Evolutionary conservation across 2,888 invertebrate species (phyloP).

Genomic region (Plusia festucae): DNA sequence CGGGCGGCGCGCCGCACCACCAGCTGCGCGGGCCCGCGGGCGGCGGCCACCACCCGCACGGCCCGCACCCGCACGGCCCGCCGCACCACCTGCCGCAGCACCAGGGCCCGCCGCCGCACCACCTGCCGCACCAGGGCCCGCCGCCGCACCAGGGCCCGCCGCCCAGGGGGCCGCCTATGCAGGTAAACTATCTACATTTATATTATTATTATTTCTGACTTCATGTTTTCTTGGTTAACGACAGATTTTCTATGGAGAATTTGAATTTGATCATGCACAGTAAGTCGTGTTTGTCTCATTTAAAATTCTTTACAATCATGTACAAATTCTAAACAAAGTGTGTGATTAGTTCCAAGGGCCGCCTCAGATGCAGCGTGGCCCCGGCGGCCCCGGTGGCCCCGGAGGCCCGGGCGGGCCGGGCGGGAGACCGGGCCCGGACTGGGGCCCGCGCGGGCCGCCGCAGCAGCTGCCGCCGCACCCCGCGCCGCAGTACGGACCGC

Average conservation of each 20-base stretch:
- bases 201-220: too few relatives aligned
- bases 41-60: slow-evolving; percentile 70
- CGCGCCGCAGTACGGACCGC: slow-evolving; percentile 83
- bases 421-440: slow-evolving; percentile 78
- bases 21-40: slow-evolving; percentile 61
- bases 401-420: slow-evolving; percentile 71
- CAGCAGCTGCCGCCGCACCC: slow-evolving; percentile 82
- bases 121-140: slow-evolving; percentile 85
- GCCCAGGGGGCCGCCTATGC: slow-evolving; percentile 90
- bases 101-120: slow-evolving; percentile 83
- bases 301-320: background rate
- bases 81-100: slow-evolving; percentile 84
- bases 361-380: slow-evolving; percentile 77
- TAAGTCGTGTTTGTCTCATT: too few relatives aligned
- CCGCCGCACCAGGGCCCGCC: slow-evolving; percentile 89
- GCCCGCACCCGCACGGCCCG: slow-evolving; percentile 79
- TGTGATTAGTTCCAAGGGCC: slow-evolving; percentile 79
- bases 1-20: slow-evolving; percentile 60
- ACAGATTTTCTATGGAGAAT: too few relatives aligned
- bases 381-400: slow-evolving; percentile 64
- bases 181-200: too few relatives aligned
- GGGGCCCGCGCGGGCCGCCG: slow-evolving; percentile 79
- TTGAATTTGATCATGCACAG: too few relatives aligned
- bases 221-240: background rate
- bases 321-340: background rate